Conservation (phyloP, 2,113 vertebrate species). For the Natator depressus region DNA sequence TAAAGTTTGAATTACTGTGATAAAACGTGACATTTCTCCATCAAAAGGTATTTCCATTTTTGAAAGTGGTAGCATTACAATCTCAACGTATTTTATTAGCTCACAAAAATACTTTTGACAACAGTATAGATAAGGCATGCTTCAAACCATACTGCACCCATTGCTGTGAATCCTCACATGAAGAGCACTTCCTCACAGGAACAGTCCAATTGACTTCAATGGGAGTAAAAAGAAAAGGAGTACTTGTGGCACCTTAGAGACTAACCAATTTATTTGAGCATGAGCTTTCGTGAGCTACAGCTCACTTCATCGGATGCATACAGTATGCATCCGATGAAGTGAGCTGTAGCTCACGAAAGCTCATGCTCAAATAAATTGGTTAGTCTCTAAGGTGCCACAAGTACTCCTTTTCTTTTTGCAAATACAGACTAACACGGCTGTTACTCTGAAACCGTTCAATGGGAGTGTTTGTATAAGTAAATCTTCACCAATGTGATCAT, state of each 20-base stretch:
- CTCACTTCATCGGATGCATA: no score
- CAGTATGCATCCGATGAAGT: no score
- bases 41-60: background rate
- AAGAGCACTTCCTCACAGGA: background rate
- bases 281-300: no score
- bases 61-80: background rate
- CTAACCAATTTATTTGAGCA: no score
- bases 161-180: background rate
- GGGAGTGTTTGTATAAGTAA: background rate
- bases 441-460: no score
- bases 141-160: background rate
- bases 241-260: no score
- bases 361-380: no score
- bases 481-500: background rate
- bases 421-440: no score
- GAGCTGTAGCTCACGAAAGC: no score
- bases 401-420: no score
- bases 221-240: no score
- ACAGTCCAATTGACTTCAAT: background rate
- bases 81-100: background rate
- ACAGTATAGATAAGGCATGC: background rate
- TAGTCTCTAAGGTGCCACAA: no score
- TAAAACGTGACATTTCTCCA: background rate
- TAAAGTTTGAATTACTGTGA: background rate
- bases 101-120: background rate